Percentiles rank a stretch among this genome's conserved stretches.
Conservation (phyloP, 1,140 invertebrate species). For the Drosophila pseudoobscura region DNA sequence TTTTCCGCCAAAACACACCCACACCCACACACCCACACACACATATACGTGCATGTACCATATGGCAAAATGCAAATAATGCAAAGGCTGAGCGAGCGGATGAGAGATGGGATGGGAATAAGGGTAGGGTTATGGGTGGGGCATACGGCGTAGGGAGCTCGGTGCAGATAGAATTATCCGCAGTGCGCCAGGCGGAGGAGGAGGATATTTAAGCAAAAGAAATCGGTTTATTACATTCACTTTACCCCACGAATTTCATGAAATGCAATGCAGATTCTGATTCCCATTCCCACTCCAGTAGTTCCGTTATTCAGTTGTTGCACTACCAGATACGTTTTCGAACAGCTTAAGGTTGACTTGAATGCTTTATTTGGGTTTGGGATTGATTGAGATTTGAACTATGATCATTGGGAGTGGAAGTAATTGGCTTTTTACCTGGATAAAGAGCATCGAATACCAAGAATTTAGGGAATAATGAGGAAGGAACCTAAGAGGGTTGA, state of each 20-base stretch:
- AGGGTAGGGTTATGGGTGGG: neutral
- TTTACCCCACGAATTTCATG: constrained; percentile 35
- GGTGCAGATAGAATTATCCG: constrained; percentile 57
- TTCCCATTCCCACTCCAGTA: too few relatives aligned
- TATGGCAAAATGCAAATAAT: constrained; percentile 49
- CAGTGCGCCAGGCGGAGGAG: constrained; percentile 31
- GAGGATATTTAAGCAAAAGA: constrained; percentile 53
- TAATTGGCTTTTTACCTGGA: too few relatives aligned
- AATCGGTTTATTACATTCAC: constrained; percentile 53
- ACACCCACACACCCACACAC: neutral
- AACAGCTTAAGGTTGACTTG: too few relatives aligned
- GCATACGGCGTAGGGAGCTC: neutral
- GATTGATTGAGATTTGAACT: too few relatives aligned
- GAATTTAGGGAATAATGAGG: neutral
- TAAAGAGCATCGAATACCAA: too few relatives aligned
- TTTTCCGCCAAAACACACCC: constrained; percentile 37
- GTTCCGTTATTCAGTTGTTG: too few relatives aligned
- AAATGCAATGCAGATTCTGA: constrained; percentile 39
- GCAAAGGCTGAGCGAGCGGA: neutral
- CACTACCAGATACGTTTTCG: too few relatives aligned
- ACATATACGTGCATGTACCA: constrained; percentile 6
- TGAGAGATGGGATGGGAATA: neutral
- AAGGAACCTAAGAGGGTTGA: too few relatives aligned
- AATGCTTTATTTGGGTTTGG: too few relatives aligned
- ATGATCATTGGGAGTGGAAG: too few relatives aligned